A percentile compares a stretch with the other conserved stretches of the same genome.
Conservation (phyloP, 2,888 invertebrate species). For the Mythimna lalbum region DNA sequence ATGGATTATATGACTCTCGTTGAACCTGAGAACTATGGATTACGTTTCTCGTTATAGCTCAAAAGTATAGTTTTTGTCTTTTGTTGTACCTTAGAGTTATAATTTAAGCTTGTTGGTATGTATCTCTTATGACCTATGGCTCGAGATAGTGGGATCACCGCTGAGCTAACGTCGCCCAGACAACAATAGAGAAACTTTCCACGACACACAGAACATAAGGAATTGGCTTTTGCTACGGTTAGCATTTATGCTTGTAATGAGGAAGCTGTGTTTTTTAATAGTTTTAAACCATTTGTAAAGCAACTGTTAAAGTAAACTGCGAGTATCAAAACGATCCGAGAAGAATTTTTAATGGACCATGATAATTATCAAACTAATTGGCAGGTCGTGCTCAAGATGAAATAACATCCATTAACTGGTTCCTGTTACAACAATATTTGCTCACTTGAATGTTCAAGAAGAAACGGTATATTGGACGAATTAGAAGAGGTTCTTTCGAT, state of each 20-base stretch:
- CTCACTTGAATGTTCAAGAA: constrained; percentile 22
- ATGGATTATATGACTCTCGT: no score
- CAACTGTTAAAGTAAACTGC: constrained; percentile 38
- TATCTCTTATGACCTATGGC: constrained; percentile 63
- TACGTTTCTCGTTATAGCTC: constrained; percentile 44
- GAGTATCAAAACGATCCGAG: constrained; percentile 25
- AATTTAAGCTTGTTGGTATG: constrained; percentile 58
- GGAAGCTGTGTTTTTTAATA: constrained; percentile 36
- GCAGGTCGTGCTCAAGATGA: constrained; percentile 31
- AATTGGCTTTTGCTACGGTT: constrained; percentile 61
- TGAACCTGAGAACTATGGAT: constrained; percentile 6
- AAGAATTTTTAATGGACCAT: constrained; percentile 32
- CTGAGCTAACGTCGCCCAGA: constrained; percentile 63
- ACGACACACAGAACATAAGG: constrained; percentile 64
- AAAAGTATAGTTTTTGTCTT: constrained; percentile 45
- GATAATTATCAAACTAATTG: constrained; percentile 39
- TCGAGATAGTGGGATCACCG: constrained; percentile 66
- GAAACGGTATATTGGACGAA: constrained; percentile 12
- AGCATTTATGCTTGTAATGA: constrained; percentile 46
- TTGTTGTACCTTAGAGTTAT: constrained; percentile 47
- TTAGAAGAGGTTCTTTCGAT: neutral
- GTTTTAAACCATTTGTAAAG: constrained; percentile 26
- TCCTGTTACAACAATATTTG: constrained; percentile 31
- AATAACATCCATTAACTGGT: constrained; percentile 27
- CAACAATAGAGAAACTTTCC: constrained; percentile 70